Base-by-base conservation (phyloP, 2,888 invertebrate genomes). In the Ophonus ardosiacus region DNA sequence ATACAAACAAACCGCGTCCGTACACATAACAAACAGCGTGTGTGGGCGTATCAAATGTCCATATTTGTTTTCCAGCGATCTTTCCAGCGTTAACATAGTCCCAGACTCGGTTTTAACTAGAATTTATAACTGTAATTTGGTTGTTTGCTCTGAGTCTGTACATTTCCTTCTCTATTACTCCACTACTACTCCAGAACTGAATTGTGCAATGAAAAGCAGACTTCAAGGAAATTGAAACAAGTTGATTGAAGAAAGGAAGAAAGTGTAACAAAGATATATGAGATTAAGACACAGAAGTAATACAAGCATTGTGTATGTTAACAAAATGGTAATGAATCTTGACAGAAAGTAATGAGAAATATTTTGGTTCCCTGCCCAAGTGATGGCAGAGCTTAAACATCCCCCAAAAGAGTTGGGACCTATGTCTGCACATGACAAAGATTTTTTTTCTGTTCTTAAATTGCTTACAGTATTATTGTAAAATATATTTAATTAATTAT, bases 1-100 rank as follows among this genome's bases (percentile, higher is more conserved):
- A 68, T 3, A 38, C 38, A 68, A 68, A 68, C 68, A 68, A 21
- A 68, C 68, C 24, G 7, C 68, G 31, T 38, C 7, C 31, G 38
- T 8, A n/a, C 24, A n/a, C 68, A 68, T 38, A 68, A 68, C 68
- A 68, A 68, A 68, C 38, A 68, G 15, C 31, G 31, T 68, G 38
- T 68, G 68, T 38, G 31, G 15, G 13, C 7, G 68, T 68, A 68
- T 68, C 68, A 68, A 68, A 68, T 68, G 68, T 68, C 68, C 68
- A 68, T 68, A 68, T 68, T 68, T 68, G 68, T 68, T 68, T 68
- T 15, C 24, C 21, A 63, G 24, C 68, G 68, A 38, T 68, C 68
- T 15, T 24, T n/a, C 13, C 21, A 61, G 21, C 63, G 8, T 3
- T 24, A 63, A 13, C 4, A 31, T 15, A 38, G 68, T 31, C 15